Evolutionary conservation across 2,797 vertebrate species (phyloP).

Genomic region (Sebastes paucispinis): DNA sequence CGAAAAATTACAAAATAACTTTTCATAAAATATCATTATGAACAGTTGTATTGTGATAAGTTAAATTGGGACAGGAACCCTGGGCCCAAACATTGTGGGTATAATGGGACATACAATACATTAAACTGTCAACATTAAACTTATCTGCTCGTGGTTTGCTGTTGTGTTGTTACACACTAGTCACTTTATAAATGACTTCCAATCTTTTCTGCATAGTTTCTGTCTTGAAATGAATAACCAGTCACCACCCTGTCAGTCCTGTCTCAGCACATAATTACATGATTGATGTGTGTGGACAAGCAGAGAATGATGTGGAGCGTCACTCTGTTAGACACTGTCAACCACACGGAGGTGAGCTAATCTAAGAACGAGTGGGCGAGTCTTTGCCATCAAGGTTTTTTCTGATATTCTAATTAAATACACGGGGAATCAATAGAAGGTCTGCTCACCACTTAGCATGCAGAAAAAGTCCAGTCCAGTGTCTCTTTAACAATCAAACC

Average conservation of each 20-base stretch:
- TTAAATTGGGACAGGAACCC: neutral
- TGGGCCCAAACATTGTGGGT: neutral
- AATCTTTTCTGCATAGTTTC: neutral
- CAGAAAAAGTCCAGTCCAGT: neutral
- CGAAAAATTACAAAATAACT: too few species aligned
- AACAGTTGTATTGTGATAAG: too few species aligned
- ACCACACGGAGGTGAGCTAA: conserved; percentile 26
- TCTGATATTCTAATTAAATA: conserved; percentile 37
- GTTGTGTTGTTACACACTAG: neutral
- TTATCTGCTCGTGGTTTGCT: neutral
- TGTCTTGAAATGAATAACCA: conserved; percentile 35
- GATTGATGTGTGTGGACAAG: conserved; percentile 56
- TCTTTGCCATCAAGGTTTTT: conserved; percentile 1
- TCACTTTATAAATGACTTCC: conserved; percentile 10
- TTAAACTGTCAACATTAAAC: neutral
- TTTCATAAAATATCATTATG: too few species aligned
- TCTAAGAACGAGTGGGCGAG: conserved; percentile 15
- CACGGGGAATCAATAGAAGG: neutral
- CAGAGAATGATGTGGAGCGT: conserved; percentile 24
- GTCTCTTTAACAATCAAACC: neutral
- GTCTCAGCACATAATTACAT: conserved; percentile 38
- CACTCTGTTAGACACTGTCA: conserved; percentile 29
- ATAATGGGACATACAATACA: neutral
- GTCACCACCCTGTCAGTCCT: conserved; percentile 12
- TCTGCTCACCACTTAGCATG: neutral